phyloP scores from a whole-genome alignment of 2,888 invertebrate species.

The Zygogramma bicolorata region DNA sequence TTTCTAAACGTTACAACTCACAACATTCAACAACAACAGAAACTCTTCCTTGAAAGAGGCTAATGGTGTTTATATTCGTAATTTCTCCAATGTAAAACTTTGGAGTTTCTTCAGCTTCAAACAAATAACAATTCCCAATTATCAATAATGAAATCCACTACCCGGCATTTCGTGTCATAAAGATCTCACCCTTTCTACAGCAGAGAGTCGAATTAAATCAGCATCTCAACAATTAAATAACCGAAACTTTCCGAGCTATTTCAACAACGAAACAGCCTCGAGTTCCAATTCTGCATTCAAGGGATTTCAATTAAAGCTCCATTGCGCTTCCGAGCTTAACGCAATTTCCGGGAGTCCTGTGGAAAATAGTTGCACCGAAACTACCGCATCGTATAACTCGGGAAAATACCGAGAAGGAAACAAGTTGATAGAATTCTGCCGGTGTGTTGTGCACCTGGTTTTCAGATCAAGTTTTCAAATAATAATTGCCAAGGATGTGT shows the following conservation, averaged over 20 bases:
- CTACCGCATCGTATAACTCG: not conserved
- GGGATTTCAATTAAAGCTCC: not conserved
- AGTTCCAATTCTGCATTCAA: not conserved
- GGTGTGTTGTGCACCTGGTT: no score
- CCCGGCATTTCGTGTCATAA: no score
- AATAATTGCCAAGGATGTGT: no score
- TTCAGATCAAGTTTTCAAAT: no score
- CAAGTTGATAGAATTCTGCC: not conserved
- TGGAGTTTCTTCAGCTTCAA: no score
- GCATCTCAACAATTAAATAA: not conserved
- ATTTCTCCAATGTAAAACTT: no score
- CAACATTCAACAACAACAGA: no score
- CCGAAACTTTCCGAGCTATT: not conserved
- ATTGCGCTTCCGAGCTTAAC: not conserved
- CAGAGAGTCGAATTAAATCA: not conserved
- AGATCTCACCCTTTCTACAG: no score
- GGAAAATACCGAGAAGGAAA: conserved; percentile 2
- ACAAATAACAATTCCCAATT: not conserved
- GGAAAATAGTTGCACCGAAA: not conserved
- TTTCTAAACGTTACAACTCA: no score
- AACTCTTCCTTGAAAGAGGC: no score
- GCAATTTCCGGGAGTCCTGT: not conserved
- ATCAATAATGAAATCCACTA: no score
- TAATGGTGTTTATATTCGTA: no score
- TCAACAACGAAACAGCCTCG: not conserved